Conservation (phyloP, 1,140 invertebrate genomes). For the Mylabris phalerata region DNA sequence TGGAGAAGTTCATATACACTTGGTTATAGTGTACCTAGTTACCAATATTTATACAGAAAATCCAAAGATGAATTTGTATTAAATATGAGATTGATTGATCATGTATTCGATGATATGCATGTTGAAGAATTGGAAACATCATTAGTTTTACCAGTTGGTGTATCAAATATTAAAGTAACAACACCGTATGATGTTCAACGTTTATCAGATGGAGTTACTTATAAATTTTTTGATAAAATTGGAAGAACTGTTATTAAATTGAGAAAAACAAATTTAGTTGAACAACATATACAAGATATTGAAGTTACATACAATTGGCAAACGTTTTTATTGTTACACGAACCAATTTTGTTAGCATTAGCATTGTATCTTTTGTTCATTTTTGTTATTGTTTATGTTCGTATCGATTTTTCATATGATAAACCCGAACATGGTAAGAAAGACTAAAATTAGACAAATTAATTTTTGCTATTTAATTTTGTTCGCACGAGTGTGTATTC, state of each 20-base stretch:
- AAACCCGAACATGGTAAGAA: conserved; percentile 35
- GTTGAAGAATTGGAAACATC: conserved; percentile 86
- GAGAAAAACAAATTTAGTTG: conserved; percentile 83
- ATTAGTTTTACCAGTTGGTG: conserved; percentile 93
- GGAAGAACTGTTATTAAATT: conserved; percentile 86
- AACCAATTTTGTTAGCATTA: conserved; percentile 81
- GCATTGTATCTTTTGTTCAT: conserved; percentile 90
- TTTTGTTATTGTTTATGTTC: conserved; percentile 86
- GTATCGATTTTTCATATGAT: conserved; percentile 90
- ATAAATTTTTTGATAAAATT: conserved; percentile 92
- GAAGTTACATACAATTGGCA: conserved; percentile 85
- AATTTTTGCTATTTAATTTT: too few relatives aligned
- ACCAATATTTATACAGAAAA: conserved; percentile 82
- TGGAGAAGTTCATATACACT: conserved; percentile 94
- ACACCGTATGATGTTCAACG: conserved; percentile 78
- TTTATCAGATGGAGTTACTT: conserved; percentile 69
- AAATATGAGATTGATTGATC: conserved; percentile 90
- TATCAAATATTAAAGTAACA: conserved; percentile 70
- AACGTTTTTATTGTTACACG: conserved; percentile 78
- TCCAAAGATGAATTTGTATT: conserved; percentile 71
- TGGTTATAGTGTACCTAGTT: conserved; percentile 96
- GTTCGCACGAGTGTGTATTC: too few relatives aligned
- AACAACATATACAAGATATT: conserved; percentile 93
- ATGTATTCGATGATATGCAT: conserved; percentile 94
- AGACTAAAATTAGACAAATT: conserved; percentile 17